Percentiles rank a stretch among this genome's conserved stretches.
phyloP scores from a whole-genome alignment of 2,113 vertebrate genomes.

The Anarrhichthys ocellatus region DNA sequence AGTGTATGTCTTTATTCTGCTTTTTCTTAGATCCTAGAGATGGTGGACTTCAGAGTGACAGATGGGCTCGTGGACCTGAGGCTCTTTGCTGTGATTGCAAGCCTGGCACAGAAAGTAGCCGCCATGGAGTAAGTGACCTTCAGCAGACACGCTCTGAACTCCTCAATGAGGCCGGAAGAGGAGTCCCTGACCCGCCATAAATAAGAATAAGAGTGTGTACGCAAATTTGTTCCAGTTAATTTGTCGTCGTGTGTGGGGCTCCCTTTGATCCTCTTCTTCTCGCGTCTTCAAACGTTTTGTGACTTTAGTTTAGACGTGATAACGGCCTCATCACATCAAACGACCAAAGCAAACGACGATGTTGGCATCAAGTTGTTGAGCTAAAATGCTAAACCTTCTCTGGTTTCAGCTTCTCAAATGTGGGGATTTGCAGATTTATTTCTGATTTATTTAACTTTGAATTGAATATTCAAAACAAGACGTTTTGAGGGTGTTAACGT shows the following conservation, averaged over 20 bases:
- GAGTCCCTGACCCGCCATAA: conserved; percentile 73
- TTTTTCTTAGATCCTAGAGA: conserved; percentile 88
- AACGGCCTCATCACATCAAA: too few species aligned
- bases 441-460: background rate
- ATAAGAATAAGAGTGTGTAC: conserved; percentile 64
- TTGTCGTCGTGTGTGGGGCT: conserved; percentile 55
- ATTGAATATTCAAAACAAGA: background rate
- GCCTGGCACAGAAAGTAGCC: conserved; percentile 93
- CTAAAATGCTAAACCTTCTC: background rate
- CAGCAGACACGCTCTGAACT: conserved; percentile 82
- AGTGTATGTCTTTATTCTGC: background rate
- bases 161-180: conserved; percentile 84
- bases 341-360: too few species aligned
- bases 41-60: conserved; percentile 94
- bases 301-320: background rate
- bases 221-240: conserved; percentile 57
- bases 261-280: conserved; percentile 27
- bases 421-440: background rate
- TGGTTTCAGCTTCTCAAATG: background rate
- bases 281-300: conserved; percentile 27
- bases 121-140: conserved; percentile 89
- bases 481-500: background rate
- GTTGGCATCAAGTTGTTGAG: too few species aligned
- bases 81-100: conserved; percentile 92
- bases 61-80: conserved; percentile 93